phyloP scores from a whole-genome alignment of 2,113 vertebrate species.

The Ptilonorhynchus violaceus region DNA sequence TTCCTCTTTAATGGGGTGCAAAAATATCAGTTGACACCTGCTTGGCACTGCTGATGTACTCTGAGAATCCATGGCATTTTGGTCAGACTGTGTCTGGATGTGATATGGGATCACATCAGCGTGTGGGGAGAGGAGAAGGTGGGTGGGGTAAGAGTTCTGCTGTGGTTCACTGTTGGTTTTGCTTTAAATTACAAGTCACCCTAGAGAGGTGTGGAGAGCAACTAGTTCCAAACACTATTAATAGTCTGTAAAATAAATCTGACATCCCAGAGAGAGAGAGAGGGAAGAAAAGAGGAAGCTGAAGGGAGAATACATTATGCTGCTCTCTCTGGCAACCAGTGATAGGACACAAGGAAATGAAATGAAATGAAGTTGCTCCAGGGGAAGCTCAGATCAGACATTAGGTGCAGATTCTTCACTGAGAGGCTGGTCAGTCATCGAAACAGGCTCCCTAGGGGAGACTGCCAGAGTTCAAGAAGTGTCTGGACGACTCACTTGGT shows the following conservation, averaged over 20 bases:
- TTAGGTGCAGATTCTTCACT: neutral
- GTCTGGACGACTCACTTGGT: too few species aligned
- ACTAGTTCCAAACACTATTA: neutral
- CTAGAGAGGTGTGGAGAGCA: neutral
- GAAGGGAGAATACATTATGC: neutral
- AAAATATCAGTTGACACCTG: neutral
- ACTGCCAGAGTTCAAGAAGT: neutral
- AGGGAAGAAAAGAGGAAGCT: neutral
- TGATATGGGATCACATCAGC: neutral
- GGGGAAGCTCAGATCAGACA: neutral
- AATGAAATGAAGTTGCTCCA: neutral
- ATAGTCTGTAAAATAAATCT: neutral
- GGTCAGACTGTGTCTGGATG: neutral
- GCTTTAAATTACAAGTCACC: neutral
- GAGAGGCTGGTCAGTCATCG: neutral
- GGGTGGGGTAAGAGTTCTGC: neutral
- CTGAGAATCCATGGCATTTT: neutral
- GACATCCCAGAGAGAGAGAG: neutral
- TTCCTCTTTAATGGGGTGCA: neutral
- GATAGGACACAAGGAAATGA: neutral
- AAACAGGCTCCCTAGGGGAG: neutral
- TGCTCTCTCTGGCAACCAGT: neutral
- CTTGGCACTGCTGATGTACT: neutral
- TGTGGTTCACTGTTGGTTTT: neutral
- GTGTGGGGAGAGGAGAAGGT: neutral